These are phyloP conservation scores for Gambusia yucatana DNA, from an alignment of 2,797 vertebrate species.

Conservation along the genomic window DNA sequence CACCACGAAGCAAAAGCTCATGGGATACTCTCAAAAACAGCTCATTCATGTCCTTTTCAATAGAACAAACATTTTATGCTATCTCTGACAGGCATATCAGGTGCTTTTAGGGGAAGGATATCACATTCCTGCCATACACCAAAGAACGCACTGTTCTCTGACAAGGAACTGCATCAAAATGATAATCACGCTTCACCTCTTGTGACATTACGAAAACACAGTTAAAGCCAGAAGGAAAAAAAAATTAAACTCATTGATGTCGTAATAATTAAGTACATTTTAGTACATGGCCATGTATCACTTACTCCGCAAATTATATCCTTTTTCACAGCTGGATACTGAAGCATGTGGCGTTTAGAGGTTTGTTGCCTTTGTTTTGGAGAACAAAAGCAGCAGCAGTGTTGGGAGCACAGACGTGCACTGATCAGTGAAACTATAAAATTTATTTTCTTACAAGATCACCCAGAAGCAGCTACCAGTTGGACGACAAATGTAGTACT, in stretches of 20 bases:
- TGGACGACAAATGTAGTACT: slow-evolving; percentile 27
- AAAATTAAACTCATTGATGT: slow-evolving; percentile 35
- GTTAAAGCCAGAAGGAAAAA: slow-evolving; percentile 25
- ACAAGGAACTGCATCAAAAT: slow-evolving; percentile 55
- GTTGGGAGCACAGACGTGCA: background rate
- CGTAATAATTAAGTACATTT: slow-evolving; percentile 36
- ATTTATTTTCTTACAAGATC: slow-evolving; percentile 19
- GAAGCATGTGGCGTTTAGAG: slow-evolving; percentile 34
- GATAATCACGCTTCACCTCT: slow-evolving; percentile 60
- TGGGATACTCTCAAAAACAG: slow-evolving; percentile 26
- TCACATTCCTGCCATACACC: slow-evolving; percentile 36
- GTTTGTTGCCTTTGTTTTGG: background rate
- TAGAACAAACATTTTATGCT: slow-evolving; percentile 40
- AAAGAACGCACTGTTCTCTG: slow-evolving; percentile 42
- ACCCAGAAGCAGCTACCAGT: slow-evolving; percentile 46
- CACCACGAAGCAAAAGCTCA: slow-evolving; percentile 23
- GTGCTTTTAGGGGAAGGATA: slow-evolving; percentile 27
- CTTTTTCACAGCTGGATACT: slow-evolving; percentile 7
- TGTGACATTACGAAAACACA: slow-evolving; percentile 40
- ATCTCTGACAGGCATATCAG: slow-evolving; percentile 33
- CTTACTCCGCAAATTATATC: slow-evolving; percentile 36
- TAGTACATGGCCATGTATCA: slow-evolving; percentile 18
- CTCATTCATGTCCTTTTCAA: slow-evolving; percentile 45
- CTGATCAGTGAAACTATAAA: slow-evolving; percentile 19
- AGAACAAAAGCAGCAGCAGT: slow-evolving; percentile 19